These are phyloP conservation scores for Manis javanica DNA, from an alignment of 2,797 vertebrate genomes.

Conservation along the genomic window DNA sequence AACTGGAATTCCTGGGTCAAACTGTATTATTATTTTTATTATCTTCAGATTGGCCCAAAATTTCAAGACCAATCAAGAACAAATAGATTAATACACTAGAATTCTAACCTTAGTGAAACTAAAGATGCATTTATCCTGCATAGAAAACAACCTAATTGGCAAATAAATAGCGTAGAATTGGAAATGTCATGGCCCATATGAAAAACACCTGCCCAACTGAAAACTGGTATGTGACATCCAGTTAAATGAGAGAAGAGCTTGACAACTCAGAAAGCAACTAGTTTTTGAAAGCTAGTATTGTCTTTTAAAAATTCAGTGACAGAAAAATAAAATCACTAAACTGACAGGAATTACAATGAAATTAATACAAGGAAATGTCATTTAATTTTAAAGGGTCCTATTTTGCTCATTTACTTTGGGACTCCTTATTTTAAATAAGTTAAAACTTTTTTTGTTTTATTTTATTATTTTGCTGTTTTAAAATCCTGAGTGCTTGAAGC, in stretches of 20 bases:
- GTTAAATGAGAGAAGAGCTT: not conserved
- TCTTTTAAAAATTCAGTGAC: not conserved
- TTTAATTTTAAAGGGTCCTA: not conserved
- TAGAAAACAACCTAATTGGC: no score
- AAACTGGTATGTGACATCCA: not conserved
- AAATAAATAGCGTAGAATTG: no score
- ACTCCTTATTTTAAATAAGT: not conserved
- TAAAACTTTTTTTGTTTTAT: not conserved
- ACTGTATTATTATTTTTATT: no score
- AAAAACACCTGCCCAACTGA: no score
- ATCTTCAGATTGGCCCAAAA: no score
- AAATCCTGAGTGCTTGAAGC: not conserved
- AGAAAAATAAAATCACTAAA: not conserved
- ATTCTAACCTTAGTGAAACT: no score
- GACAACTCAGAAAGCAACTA: not conserved
- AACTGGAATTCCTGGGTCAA: no score
- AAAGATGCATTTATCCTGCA: no score
- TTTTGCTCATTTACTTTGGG: constrained; percentile 31
- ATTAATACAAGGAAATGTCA: not conserved
- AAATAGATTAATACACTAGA: no score
- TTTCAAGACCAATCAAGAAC: no score
- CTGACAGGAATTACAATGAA: constrained; percentile 31
- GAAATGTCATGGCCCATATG: no score
- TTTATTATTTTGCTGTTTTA: constrained; percentile 46
- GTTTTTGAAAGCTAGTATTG: not conserved